A percentile compares a stretch with the other conserved stretches of the same genome.
These are phyloP conservation scores for Epirrita christyi DNA, from an alignment of 2,888 invertebrate genomes.

Conservation along the genomic window DNA sequence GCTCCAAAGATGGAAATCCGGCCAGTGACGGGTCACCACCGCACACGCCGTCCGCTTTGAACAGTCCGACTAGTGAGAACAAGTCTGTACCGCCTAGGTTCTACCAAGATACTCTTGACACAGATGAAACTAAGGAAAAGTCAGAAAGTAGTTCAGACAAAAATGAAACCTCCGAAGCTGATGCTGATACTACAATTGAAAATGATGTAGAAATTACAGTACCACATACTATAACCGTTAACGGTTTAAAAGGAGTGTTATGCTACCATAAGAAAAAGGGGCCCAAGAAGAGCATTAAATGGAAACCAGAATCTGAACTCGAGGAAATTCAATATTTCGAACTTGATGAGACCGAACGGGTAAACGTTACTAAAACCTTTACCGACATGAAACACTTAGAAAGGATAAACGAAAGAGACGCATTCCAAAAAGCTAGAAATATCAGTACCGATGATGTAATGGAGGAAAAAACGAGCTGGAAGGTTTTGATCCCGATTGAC, in stretches of 20 bases:
- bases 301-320: constrained; percentile 92
- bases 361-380: constrained; percentile 96
- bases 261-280: constrained; percentile 90
- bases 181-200: constrained; percentile 59
- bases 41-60: constrained; percentile 78
- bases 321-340: constrained; percentile 96
- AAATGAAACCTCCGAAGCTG: constrained; percentile 52
- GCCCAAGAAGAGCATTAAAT: constrained; percentile 92
- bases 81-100: constrained; percentile 89
- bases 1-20: constrained; percentile 87
- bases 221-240: constrained; percentile 73
- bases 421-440: constrained; percentile 91
- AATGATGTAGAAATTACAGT: constrained; percentile 67
- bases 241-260: constrained; percentile 90
- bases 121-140: constrained; percentile 85
- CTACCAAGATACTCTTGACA: constrained; percentile 96
- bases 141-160: constrained; percentile 52
- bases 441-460: constrained; percentile 90
- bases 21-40: constrained; percentile 82
- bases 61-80: constrained; percentile 73
- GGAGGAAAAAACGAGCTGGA: constrained; percentile 93
- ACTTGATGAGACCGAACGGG: constrained; percentile 97
- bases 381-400: constrained; percentile 97
- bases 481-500: constrained; percentile 88
- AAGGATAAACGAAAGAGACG: constrained; percentile 92